phyloP scores from a whole-genome alignment of 2,113 vertebrate genomes.

The Gila orcuttii region DNA sequence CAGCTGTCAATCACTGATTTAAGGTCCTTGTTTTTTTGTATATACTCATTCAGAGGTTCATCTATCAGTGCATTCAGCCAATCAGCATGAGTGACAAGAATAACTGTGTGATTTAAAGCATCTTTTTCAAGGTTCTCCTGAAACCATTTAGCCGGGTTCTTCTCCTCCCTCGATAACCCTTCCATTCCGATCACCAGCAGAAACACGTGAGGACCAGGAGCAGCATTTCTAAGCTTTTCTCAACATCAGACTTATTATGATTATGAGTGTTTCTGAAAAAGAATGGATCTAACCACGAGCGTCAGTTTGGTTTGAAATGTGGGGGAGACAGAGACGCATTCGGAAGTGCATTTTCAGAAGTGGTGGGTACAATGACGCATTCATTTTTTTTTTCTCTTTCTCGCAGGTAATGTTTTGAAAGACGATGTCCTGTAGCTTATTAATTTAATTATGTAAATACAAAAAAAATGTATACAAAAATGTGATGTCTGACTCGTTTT shows the following conservation, averaged over 20 bases:
- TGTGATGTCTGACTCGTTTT: no score
- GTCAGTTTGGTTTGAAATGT: no score
- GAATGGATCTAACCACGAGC: conserved; percentile 12
- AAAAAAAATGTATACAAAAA: no score
- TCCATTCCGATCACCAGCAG: conserved; percentile 58
- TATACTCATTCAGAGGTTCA: conserved; percentile 30
- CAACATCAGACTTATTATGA: conserved; percentile 13
- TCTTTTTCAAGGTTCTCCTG: conserved; percentile 57
- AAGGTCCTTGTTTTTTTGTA: conserved; percentile 27
- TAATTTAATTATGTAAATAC: no score
- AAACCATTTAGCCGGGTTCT: conserved; percentile 51
- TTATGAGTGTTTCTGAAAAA: conserved; percentile 17
- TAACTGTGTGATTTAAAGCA: conserved; percentile 40
- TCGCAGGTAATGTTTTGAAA: no score
- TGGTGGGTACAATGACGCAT: no score
- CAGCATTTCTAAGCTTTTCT: conserved; percentile 49
- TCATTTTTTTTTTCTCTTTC: no score
- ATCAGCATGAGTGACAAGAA: conserved; percentile 67
- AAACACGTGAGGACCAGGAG: conserved; percentile 57
- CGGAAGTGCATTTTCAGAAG: no score
- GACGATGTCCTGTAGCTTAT: no score
- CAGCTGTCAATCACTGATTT: conserved; percentile 7
- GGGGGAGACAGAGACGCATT: no score
- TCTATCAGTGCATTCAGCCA: neutral
- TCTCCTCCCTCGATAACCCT: conserved; percentile 57